Evolutionary conservation across 2,888 invertebrate species (phyloP), one percentile per base, ranked within the genome.

Genomic region (Autographa gamma): DNA sequence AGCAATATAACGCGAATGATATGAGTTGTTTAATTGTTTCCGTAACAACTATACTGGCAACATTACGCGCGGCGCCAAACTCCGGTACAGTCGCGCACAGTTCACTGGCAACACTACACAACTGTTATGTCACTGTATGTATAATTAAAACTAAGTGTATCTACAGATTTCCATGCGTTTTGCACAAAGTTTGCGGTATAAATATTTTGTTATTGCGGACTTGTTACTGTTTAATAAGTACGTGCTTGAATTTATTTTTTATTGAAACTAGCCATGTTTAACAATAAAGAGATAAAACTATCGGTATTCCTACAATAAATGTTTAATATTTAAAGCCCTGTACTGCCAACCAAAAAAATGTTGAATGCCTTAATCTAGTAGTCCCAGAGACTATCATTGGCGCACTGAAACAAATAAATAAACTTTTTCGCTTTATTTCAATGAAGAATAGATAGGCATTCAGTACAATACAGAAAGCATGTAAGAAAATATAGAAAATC

Each of bases 1-100:
- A 67, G 79, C 73, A 73, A 83, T 81, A 80, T 73, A 77, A 77
- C 69, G 69, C 56, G 70, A 71, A 80, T 73, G 58, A 77, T 74
- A 74, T 69, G 60, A 80, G 77, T 82, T 74, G 72, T 81, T 71
- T 79, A 80, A 77, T 80, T 80, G 77, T 77, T 80, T 71, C 69
- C 70, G 63, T 64, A 77, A 81, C 77, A 80, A 79, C 76, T 81
- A 74, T 65, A 74, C 69, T 74, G 64, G 75, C 74, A 56, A 60
- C 79, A 75, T 80, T 69, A 81, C 68, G 63, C 41, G 32, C 61
- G 67, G 67, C 52, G 70, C 60, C 75, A 64, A 80, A 72, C 72
- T 74, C 81, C 72, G 63, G 63, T 60, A 79, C 63, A 77, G 63
- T 71, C 65, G 63, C 60, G 69, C 63, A 70, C 60, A 81, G 71